These are phyloP conservation scores for Nipponia nippon DNA, from an alignment of 2,113 vertebrate species.

Conservation along the genomic window DNA sequence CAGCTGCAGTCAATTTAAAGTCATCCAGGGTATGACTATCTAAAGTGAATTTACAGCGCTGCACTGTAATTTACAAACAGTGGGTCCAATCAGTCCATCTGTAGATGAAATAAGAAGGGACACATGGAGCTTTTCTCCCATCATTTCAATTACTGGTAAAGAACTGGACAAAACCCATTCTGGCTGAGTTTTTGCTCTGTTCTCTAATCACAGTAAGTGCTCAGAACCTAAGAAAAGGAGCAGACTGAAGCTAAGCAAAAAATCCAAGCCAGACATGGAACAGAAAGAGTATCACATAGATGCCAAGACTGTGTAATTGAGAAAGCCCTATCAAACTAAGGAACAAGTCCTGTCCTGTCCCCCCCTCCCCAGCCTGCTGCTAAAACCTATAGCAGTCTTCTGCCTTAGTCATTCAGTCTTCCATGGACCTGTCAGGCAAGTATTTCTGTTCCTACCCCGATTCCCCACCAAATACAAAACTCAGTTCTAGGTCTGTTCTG, in stretches of 20 bases:
- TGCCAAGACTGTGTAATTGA: background rate
- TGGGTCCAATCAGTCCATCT: background rate
- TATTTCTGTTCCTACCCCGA: background rate
- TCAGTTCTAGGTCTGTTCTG: background rate
- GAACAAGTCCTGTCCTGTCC: background rate
- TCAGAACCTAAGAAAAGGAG: background rate
- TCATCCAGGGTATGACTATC: background rate
- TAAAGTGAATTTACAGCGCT: background rate
- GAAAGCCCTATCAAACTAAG: background rate
- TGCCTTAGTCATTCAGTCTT: background rate
- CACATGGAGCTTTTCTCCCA: background rate
- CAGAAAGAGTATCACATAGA: background rate
- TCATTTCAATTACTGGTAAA: background rate
- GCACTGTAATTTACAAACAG: background rate
- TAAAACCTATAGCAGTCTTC: background rate
- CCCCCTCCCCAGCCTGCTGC: background rate
- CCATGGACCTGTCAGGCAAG: background rate
- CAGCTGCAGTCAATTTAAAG: background rate
- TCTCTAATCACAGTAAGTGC: conserved; percentile 9
- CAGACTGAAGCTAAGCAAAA: conserved; percentile 3
- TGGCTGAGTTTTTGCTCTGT: background rate
- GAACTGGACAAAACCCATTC: background rate
- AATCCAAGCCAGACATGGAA: background rate
- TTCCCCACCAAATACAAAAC: background rate
- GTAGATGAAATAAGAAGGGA: background rate